Percentiles rank a stretch among this genome's conserved stretches.
Conservation (phyloP, 2,888 invertebrate genomes). For the Rutpela maculata region DNA sequence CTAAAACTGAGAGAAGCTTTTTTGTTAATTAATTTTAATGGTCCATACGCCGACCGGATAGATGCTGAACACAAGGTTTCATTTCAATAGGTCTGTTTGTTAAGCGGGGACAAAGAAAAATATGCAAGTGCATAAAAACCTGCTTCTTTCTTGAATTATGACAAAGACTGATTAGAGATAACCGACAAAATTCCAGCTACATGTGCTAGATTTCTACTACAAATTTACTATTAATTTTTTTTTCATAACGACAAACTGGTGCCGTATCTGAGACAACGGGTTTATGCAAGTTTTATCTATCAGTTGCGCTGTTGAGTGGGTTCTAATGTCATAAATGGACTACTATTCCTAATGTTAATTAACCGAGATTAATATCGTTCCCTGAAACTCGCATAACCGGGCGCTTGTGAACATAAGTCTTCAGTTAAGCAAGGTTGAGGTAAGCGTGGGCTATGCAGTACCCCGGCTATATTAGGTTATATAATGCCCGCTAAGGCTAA, state of each 20-base stretch:
- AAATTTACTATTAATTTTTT: background rate
- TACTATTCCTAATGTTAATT: constrained; percentile 11
- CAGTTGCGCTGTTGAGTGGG: background rate
- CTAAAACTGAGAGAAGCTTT: too few species aligned
- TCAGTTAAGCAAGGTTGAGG: constrained; percentile 34
- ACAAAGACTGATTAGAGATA: too few species aligned
- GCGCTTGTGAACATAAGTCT: constrained; percentile 25
- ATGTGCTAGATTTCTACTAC: background rate
- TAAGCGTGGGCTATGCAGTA: constrained; percentile 56
- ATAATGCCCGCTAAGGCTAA: constrained; percentile 58
- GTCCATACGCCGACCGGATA: too few species aligned
- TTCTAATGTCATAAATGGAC: background rate
- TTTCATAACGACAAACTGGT: too few species aligned
- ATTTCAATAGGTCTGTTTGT: too few species aligned
- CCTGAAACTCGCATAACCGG: constrained; percentile 27
- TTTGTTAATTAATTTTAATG: too few species aligned
- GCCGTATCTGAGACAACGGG: background rate
- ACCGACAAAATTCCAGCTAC: too few species aligned
- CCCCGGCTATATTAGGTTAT: constrained; percentile 64
- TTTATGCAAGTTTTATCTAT: background rate
- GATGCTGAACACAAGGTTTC: too few species aligned
- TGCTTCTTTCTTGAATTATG: too few species aligned
- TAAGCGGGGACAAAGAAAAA: too few species aligned
- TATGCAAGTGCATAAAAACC: too few species aligned
- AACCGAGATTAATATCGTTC: constrained; percentile 3